Evolutionary conservation across 1,140 invertebrate species (phyloP), one percentile per base, ranked within the genome.

Genomic region (Dermatophagoides farinae): DNA sequence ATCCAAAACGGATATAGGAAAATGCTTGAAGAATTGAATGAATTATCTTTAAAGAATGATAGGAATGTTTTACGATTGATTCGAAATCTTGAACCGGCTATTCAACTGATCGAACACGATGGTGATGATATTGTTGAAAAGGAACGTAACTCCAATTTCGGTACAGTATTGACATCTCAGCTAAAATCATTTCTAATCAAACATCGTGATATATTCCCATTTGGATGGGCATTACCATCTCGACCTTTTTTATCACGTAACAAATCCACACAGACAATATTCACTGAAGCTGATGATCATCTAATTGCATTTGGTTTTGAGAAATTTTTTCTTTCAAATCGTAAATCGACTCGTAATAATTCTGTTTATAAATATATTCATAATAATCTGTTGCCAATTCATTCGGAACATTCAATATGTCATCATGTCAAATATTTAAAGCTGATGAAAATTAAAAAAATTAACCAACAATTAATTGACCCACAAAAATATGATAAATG

Each of bases 261-360:
- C 23, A 12, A 11, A 18, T 1, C 2, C 31, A 61, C 18, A 5
- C 57, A 61, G 38, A 31, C 22, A 1, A 46, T 20, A 31, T 61
- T 61, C 18, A 61, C 12, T 10, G 16, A 10, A 20, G 50, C 60
- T 31, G 60, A 61, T 47, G 60, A 61, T 23, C 37, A 23, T 39
- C 25, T 61, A 8, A 18, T 61, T 38, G 60, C 60, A 14, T 14
- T 55, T 8, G 50, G 41, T 38, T 40, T 60, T 2, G 2, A 31
- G 31, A 31, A 31, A 31, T 31, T 31, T 31, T 31, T 4, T 20
- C 12, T 2, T 50, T 6, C 6, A 50, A 1, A 20, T 50, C 12
- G 1, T 1, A 50, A 50, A 50, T 50, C 47, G 12, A 23, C 11
- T 25, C 47, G 47, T 4, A 12, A 4, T 4, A 31, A 31, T 31